Conservation (phyloP, 1,140 invertebrate genomes). For the Harpegnathos saltator region DNA sequence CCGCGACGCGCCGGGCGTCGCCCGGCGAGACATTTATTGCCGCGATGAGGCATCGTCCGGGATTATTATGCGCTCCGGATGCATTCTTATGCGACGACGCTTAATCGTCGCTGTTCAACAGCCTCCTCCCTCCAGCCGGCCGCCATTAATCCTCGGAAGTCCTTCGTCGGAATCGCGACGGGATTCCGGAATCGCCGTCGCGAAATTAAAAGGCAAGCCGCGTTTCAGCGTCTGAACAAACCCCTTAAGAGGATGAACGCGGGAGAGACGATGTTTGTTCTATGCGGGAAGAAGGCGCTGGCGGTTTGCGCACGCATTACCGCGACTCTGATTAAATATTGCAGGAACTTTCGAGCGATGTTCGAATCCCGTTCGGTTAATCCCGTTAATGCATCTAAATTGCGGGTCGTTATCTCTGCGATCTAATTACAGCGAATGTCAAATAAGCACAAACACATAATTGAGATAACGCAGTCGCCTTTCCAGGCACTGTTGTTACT, state of each 20-base stretch:
- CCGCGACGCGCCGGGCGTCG: slow-evolving; percentile 18
- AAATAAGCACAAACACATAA: no score
- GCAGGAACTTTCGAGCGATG: background rate
- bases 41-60: slow-evolving; percentile 72
- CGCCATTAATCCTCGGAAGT: slow-evolving; percentile 42
- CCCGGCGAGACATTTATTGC: slow-evolving; percentile 74
- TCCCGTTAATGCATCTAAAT: slow-evolving; percentile 2
- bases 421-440: no score
- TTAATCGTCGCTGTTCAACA: slow-evolving; percentile 72
- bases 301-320: background rate
- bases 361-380: background rate
- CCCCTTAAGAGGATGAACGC: background rate
- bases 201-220: slow-evolving; percentile 43
- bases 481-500: no score
- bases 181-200: slow-evolving; percentile 14
- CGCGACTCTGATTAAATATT: background rate
- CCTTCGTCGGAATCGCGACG: slow-evolving; percentile 30
- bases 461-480: no score
- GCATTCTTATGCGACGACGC: slow-evolving; percentile 71
- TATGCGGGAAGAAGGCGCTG: background rate
- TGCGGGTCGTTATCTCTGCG: background rate
- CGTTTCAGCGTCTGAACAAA: background rate
- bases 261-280: background rate
- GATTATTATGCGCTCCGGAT: slow-evolving; percentile 75
- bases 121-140: background rate